phyloP scores from a whole-genome alignment of 2,888 invertebrate genomes.

The Rugalucina vietnamica region DNA sequence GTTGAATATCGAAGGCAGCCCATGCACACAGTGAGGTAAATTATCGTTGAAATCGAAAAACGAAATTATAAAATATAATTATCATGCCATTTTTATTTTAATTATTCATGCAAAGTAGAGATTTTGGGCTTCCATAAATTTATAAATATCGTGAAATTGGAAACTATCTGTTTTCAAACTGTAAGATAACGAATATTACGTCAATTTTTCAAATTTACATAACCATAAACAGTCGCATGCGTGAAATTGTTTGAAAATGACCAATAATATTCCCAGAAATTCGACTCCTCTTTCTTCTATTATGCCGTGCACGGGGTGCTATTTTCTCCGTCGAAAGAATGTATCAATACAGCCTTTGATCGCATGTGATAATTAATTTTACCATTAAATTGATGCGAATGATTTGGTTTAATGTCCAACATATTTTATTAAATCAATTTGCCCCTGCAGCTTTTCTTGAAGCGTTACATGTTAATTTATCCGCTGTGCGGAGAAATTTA shows the following conservation, averaged over 20 bases:
- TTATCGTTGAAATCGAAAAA: too few relatives aligned
- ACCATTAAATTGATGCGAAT: slow-evolving; percentile 65
- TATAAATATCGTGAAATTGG: neutral
- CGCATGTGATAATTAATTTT: slow-evolving; percentile 67
- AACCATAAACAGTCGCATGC: neutral
- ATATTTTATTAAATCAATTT: slow-evolving; percentile 69
- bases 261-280: neutral
- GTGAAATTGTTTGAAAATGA: neutral
- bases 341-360: slow-evolving; percentile 11
- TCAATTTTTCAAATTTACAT: neutral
- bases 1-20: too few relatives aligned
- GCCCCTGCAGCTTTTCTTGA: slow-evolving; percentile 42
- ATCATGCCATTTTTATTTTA: neutral
- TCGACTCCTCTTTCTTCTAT: neutral
- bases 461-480: slow-evolving; percentile 56
- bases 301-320: neutral
- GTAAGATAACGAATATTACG: neutral
- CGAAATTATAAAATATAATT: neutral
- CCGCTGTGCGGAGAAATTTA: slow-evolving; percentile 41
- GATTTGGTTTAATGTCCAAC: slow-evolving; percentile 71
- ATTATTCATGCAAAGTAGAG: neutral
- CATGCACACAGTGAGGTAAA: too few relatives aligned
- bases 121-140: neutral
- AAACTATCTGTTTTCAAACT: neutral
- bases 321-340: neutral